A percentile compares a stretch with the other conserved stretches of the same genome.
phyloP scores from a whole-genome alignment of 2,113 vertebrate species.

The Gobius niger region DNA sequence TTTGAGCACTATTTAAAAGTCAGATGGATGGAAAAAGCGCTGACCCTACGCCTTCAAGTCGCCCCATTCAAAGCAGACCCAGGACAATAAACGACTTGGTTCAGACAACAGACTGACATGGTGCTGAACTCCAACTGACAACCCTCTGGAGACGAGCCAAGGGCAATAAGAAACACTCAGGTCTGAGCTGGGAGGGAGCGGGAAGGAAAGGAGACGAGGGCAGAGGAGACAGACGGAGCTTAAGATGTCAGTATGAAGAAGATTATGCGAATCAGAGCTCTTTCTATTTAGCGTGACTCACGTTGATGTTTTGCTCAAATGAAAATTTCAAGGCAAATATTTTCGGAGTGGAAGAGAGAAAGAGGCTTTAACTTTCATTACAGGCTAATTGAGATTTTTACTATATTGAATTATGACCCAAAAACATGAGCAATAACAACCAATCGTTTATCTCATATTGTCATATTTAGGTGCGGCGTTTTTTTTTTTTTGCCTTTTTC shows the following conservation, averaged over 20 bases:
- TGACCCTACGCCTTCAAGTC: constrained; percentile 47
- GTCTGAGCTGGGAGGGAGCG: background rate
- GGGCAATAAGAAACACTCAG: constrained; percentile 5
- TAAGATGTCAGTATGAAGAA: constrained; percentile 11
- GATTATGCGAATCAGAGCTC: constrained; percentile 5
- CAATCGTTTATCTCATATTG: too few relatives aligned
- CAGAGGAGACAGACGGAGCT: constrained; percentile 8
- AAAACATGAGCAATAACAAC: too few relatives aligned
- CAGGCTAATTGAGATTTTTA: too few relatives aligned
- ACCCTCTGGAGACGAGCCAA: constrained; percentile 33
- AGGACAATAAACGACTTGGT: constrained; percentile 24
- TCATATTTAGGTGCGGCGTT: too few relatives aligned
- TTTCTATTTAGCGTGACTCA: constrained; percentile 1
- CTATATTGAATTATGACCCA: too few relatives aligned
- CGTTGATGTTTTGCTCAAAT: constrained; percentile 1
- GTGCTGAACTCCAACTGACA: constrained; percentile 41
- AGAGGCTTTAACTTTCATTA: background rate
- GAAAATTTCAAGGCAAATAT: background rate
- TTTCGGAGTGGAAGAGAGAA: background rate
- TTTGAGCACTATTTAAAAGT: constrained; percentile 21
- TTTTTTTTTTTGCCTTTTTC: too few relatives aligned
- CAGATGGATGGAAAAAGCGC: constrained; percentile 35
- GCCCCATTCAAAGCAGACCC: constrained; percentile 12
- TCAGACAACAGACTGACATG: constrained; percentile 38
- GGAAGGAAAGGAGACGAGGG: background rate